A percentile compares a stretch with the other conserved stretches of the same genome.
Evolutionary conservation across 1,140 invertebrate genomes (phyloP).

Genomic region (Brachionus paranguensis): DNA sequence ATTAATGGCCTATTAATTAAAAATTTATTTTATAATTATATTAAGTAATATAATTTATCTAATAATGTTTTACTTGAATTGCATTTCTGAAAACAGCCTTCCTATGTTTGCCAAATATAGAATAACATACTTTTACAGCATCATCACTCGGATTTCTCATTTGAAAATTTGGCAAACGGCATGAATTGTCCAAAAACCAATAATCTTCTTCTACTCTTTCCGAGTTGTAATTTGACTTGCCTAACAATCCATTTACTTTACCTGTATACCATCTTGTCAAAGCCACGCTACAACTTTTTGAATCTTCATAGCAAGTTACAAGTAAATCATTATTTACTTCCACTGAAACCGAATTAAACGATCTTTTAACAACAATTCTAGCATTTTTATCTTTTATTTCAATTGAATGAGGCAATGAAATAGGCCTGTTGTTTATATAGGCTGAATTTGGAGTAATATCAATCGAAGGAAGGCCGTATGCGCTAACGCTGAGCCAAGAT

Average conservation of each 20-base stretch:
- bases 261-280: conserved; percentile 39
- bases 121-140: not conserved
- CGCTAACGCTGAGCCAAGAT: not conserved
- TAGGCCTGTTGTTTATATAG: not conserved
- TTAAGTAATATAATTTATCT: no score
- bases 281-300: conserved; percentile 28
- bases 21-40: no score
- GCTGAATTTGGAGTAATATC: not conserved
- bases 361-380: not conserved
- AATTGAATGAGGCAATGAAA: not conserved
- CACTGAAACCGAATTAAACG: not conserved
- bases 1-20: not conserved
- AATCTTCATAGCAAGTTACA: conserved; percentile 30
- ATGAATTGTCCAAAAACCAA: conserved; percentile 29
- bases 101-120: conserved; percentile 22
- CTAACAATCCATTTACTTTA: conserved; percentile 18
- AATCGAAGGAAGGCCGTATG: not conserved
- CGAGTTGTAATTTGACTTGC: conserved; percentile 3
- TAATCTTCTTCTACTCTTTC: not conserved
- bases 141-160: conserved; percentile 2
- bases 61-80: not conserved
- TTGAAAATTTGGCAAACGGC: not conserved
- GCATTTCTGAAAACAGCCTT: not conserved
- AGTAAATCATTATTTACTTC: conserved; percentile 18
- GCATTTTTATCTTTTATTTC: not conserved